Percentiles rank a stretch among this genome's conserved stretches.
Conservation (phyloP, 1,140 invertebrate genomes). For the Eciton burchellii region DNA sequence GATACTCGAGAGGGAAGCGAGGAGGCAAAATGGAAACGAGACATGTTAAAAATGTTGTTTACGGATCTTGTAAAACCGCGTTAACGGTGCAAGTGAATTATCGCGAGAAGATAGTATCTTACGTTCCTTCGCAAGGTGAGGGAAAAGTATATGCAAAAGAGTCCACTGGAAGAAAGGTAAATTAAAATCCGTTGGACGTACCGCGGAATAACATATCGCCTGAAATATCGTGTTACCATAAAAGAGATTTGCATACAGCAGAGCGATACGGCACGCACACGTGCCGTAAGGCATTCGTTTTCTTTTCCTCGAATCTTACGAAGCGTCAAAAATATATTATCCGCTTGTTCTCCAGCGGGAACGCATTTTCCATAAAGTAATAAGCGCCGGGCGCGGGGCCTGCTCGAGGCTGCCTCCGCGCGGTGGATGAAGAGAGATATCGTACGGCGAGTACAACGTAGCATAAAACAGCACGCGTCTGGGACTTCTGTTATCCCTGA, state of each 20-base stretch:
- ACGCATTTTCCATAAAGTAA: conserved; percentile 48
- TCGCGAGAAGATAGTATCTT: background rate
- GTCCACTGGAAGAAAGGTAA: background rate
- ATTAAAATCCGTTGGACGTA: background rate
- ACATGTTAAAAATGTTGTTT: conserved; percentile 48
- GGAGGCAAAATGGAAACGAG: background rate
- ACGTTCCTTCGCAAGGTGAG: conserved; percentile 14
- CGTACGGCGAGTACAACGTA: background rate
- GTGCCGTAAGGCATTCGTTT: background rate
- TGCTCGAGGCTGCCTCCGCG: background rate
- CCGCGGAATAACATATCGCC: background rate
- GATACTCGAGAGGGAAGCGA: background rate
- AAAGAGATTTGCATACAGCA: no score
- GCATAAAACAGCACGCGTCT: background rate
- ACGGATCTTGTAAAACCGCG: background rate
- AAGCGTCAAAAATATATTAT: conserved; percentile 43
- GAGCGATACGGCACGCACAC: no score
- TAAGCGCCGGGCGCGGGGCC: conserved; percentile 31
- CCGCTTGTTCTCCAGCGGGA: background rate
- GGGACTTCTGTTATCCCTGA: conserved; percentile 21
- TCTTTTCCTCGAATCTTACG: background rate
- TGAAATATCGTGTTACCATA: background rate
- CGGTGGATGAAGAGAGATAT: conserved; percentile 46
- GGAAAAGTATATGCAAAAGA: background rate
- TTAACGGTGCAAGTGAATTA: conserved; percentile 43